Base-by-base conservation (phyloP, 2,797 vertebrate genomes). In the Coccyzus lansbergi region DNA sequence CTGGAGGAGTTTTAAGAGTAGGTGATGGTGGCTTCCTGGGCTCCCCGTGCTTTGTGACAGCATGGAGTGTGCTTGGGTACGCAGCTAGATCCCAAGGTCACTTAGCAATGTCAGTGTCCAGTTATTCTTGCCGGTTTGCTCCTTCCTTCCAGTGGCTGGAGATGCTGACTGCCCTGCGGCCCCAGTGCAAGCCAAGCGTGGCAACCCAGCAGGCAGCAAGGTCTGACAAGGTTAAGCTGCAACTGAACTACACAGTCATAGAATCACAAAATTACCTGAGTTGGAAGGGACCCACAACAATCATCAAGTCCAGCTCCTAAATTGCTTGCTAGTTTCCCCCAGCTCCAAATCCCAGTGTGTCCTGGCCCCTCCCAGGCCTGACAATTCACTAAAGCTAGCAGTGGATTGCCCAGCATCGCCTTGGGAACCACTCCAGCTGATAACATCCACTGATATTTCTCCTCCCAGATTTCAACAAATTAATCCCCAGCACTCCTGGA, bases 201-300 rank as follows among this genome's bases (percentile, higher is more conserved):
- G 53, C 85, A 92, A 67, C 59, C 70, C 79, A 86, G 85, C 60
- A 86, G 48, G 56, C 71, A 92, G 79, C 68, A 85, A 87, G 70
- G 77, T 93, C 86, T 93, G 81, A 65, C 74, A 88, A 86, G 83
- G 78, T 84, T 88, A 86, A 95, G 63, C 42, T 86, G 38, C 1
- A 5, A 31, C 3, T 64, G 58, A 86, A 82, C 44, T 44, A 44
- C 15, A 44, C 15, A 44, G 17, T 44, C 42, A 42, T 42, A 42
- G 42, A 42, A 42, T 42, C 42, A 44, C 42, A 44, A 18, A 44
- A 44, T 44, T 16, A 44, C 42, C 15, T 44, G 42, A 44, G 42
- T 44, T 44, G 42, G 42, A 44, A 44, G 15, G 42, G 42, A 44
- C 42, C 42, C 14, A 44, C 18, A 15, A 44, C 15, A 16, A 15